Percentiles rank a stretch among this genome's conserved stretches.
These are phyloP conservation scores for Saccostrea cuccullata DNA, from an alignment of 1,140 invertebrate species.

Conservation along the genomic window DNA sequence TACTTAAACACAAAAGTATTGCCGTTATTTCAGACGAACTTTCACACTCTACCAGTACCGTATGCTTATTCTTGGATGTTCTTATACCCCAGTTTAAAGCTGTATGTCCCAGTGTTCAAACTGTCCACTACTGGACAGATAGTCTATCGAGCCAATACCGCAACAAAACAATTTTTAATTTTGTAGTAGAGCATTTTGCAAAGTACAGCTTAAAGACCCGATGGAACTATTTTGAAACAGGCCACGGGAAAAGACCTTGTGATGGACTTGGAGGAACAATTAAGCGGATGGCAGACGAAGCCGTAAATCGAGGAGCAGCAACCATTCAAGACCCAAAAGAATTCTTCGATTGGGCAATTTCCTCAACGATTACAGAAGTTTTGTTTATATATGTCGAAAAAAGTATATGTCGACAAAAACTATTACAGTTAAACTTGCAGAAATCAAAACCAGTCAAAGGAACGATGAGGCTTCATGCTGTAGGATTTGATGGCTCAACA, in stretches of 20 bases:
- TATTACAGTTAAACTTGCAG: not conserved
- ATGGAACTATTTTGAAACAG: conserved; percentile 56
- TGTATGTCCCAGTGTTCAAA: conserved; percentile 29
- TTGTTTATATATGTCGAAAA: not conserved
- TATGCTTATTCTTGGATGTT: conserved; percentile 28
- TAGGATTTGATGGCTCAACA: not conserved
- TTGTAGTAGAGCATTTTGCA: conserved; percentile 4
- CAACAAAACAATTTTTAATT: conserved; percentile 46
- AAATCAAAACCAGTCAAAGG: not conserved
- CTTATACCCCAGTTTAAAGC: conserved; percentile 11
- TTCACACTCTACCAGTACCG: conserved; percentile 20
- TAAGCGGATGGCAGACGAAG: conserved; percentile 58
- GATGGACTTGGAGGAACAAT: conserved; percentile 60
- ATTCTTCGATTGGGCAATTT: conserved; percentile 57
- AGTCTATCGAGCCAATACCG: conserved; percentile 54
- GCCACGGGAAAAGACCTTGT: conserved; percentile 64
- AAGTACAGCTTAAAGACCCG: conserved; percentile 31
- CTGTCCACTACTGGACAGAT: conserved; percentile 62
- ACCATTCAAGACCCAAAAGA: conserved; percentile 59
- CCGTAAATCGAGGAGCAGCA: conserved; percentile 55
- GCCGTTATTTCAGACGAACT: not conserved
- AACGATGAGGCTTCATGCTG: conserved; percentile 3
- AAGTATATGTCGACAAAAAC: not conserved
- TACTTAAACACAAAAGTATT: conserved; percentile 38
- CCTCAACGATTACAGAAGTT: conserved; percentile 37